These are phyloP conservation scores for Erebia ligea DNA, from an alignment of 2,888 invertebrate genomes.

Conservation along the genomic window DNA sequence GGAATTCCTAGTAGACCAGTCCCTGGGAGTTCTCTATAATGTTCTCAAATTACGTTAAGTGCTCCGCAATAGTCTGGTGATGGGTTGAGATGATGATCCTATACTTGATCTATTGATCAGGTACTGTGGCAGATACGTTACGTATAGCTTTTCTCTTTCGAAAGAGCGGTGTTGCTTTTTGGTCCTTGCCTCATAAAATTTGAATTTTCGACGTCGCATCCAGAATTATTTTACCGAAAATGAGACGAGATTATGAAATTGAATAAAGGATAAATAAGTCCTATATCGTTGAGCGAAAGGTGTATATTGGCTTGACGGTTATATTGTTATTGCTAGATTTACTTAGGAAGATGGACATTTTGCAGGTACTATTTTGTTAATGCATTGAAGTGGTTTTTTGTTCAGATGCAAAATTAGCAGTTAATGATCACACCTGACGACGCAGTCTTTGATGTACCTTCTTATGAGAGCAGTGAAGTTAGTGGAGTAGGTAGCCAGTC, in stretches of 20 bases:
- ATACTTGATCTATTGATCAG: neutral
- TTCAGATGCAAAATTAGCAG: neutral
- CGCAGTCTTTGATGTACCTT: no score
- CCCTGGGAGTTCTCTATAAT: no score
- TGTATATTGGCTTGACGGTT: conserved; percentile 16
- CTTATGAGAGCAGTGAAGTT: no score
- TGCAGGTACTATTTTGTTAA: conserved; percentile 8
- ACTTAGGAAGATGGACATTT: conserved; percentile 7
- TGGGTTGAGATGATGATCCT: no score
- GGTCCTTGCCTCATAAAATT: conserved; percentile 33
- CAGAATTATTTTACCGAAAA: conserved; percentile 27
- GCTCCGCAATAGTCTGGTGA: no score
- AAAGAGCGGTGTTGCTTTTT: neutral
- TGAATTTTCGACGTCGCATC: conserved; percentile 38
- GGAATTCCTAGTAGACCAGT: no score
- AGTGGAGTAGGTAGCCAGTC: no score
- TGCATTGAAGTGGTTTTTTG: neutral
- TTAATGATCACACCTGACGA: no score
- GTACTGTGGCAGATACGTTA: neutral
- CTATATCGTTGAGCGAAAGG: neutral
- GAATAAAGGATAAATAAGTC: conserved; percentile 12
- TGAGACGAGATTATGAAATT: conserved; percentile 22
- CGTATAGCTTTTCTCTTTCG: neutral
- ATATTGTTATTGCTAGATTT: conserved; percentile 13
- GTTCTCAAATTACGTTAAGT: no score